Conservation (phyloP, 2,113 vertebrate genomes). For the Riparia riparia region DNA sequence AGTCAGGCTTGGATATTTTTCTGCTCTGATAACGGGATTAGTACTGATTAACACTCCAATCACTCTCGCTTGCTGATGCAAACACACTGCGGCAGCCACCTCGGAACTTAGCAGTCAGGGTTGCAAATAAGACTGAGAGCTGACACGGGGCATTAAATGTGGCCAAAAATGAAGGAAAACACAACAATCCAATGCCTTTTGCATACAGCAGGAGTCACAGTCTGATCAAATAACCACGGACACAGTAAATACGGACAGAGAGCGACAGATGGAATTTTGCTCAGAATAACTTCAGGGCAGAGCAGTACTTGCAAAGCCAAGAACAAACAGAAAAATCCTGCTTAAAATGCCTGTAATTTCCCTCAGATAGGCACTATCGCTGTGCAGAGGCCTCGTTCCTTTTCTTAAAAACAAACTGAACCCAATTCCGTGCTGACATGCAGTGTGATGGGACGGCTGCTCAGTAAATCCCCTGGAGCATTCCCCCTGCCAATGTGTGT, state of each 20-base stretch:
- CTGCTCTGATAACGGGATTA: not conserved
- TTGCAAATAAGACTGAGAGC: not conserved
- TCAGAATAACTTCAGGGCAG: slow-evolving; percentile 9
- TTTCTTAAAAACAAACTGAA: not conserved
- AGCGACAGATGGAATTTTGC: slow-evolving; percentile 33
- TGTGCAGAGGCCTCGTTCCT: not conserved
- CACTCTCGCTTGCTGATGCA: not conserved
- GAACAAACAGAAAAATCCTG: slow-evolving; percentile 24
- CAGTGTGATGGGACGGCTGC: not conserved
- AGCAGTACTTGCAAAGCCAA: slow-evolving; percentile 26
- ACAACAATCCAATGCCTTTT: not conserved
- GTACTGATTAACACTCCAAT: not conserved
- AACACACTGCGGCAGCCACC: not conserved
- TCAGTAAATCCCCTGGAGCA: not conserved
- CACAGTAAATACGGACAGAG: not conserved
- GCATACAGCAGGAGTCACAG: not conserved
- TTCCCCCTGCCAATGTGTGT: not conserved
- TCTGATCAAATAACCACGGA: not conserved
- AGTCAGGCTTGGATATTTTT: not conserved
- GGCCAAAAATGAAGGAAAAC: not conserved
- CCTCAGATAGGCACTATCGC: not conserved
- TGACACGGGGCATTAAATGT: not conserved
- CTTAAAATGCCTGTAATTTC: not conserved
- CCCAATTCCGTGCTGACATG: not conserved
- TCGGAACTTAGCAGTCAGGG: not conserved